Evolutionary conservation across 53 echinoderm and acorn worm species (phyloP).

Genomic region (Crossaster papposus): DNA sequence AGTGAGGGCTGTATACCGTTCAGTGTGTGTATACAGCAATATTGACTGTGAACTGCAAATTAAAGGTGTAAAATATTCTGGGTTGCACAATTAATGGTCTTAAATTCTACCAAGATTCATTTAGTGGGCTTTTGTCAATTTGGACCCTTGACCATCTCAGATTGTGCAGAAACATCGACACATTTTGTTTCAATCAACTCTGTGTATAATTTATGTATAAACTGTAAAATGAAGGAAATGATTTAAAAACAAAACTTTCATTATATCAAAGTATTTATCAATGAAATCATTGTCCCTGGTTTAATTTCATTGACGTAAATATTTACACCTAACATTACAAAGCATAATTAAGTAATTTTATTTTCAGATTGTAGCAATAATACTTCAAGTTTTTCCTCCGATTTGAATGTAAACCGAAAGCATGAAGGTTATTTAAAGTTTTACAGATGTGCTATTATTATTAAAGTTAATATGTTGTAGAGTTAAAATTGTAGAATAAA

Average conservation of each 20-base stretch:
- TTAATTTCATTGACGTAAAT: no score
- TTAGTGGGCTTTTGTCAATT: neutral
- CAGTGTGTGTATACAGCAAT: neutral
- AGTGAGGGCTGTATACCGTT: neutral
- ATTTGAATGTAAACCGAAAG: neutral
- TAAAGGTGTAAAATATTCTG: neutral
- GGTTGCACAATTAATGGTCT: neutral
- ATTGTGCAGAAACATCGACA: neutral
- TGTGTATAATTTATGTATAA: slow-evolving; percentile 12
- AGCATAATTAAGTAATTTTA: neutral
- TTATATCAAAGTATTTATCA: neutral
- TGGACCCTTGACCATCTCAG: neutral
- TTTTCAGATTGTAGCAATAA: neutral
- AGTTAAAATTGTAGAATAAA: neutral
- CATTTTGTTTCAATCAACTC: neutral
- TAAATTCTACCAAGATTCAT: neutral
- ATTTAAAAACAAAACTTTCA: neutral
- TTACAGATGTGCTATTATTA: slow-evolving; percentile 28
- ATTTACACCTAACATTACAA: no score
- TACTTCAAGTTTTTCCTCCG: neutral
- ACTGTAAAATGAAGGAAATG: slow-evolving; percentile 15
- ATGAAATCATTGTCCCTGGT: neutral
- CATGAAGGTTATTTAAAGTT: no score
- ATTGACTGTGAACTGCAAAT: neutral
- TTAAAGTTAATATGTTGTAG: neutral